These are phyloP conservation scores for Tamandua tetradactyla DNA, from an alignment of 2,797 vertebrate genomes.

Conservation along the genomic window DNA sequence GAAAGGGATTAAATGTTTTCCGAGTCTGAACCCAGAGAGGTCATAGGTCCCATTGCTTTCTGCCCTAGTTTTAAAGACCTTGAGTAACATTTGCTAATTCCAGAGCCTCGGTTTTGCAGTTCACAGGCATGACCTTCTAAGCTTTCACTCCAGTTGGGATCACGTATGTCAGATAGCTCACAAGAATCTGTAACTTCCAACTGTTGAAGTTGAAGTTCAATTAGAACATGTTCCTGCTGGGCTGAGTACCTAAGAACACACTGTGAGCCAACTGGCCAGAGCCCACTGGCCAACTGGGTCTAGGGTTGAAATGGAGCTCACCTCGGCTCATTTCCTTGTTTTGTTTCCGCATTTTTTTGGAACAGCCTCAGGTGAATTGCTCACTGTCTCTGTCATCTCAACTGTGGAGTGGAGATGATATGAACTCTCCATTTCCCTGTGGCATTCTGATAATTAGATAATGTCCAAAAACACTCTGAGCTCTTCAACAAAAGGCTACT, in stretches of 20 bases:
- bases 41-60: neutral
- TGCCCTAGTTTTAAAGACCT: neutral
- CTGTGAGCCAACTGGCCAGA: neutral
- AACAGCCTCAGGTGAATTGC: neutral
- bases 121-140: neutral
- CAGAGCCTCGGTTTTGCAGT: neutral
- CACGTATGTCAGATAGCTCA: neutral
- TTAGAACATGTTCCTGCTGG: neutral
- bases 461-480: neutral
- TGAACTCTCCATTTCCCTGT: neutral
- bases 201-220: neutral
- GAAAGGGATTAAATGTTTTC: neutral
- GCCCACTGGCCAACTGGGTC: neutral
- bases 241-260: neutral
- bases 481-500: conserved; percentile 5
- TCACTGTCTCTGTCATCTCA: neutral
- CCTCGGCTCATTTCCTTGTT: neutral
- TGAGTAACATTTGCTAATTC: neutral
- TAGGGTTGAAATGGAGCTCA: neutral
- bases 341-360: neutral
- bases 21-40: neutral
- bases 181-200: neutral
- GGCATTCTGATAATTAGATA: conserved; percentile 44
- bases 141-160: neutral
- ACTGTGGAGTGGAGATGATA: neutral